Percentiles rank a stretch among this genome's conserved stretches.
phyloP scores from a whole-genome alignment of 1,140 invertebrate species.

The Danaus melanippus region DNA sequence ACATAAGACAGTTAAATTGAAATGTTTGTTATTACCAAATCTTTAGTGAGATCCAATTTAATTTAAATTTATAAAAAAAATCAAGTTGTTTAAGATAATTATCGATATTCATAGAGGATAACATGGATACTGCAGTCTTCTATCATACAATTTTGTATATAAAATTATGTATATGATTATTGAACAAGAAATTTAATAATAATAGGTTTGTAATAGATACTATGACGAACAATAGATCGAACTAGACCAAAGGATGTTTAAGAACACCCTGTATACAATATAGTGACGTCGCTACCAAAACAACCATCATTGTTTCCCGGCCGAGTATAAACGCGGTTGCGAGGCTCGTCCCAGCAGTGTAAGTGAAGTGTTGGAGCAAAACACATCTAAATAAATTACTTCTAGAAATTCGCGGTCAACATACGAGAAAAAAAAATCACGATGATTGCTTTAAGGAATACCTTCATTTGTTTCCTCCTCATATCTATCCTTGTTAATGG shows the following conservation, averaged over 20 bases:
- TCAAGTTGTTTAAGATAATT: too few relatives aligned
- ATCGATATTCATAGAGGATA: too few relatives aligned
- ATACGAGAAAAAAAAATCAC: conserved; percentile 4
- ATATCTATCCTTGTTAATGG: conserved; percentile 36
- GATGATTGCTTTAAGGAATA: conserved; percentile 33
- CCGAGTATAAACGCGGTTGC: conserved; percentile 37
- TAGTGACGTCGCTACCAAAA: conserved; percentile 30
- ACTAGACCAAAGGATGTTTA: conserved; percentile 4
- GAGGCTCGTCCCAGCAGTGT: conserved; percentile 19
- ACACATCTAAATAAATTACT: conserved; percentile 4
- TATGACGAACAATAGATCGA: conserved; percentile 1
- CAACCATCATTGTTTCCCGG: conserved; percentile 31
- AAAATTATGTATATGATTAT: conserved; percentile 6
- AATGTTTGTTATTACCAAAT: too few relatives aligned
- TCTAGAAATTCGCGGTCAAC: neutral
- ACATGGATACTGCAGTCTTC: too few relatives aligned
- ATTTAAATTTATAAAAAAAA: too few relatives aligned
- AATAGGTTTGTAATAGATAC: neutral
- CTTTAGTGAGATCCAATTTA: neutral
- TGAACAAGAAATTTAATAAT: conserved; percentile 4
- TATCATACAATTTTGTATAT: neutral
- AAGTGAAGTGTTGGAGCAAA: conserved; percentile 6
- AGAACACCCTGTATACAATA: conserved; percentile 23
- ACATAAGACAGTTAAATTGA: too few relatives aligned
- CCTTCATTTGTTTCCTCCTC: conserved; percentile 33